Base-by-base conservation (phyloP, 2,113 vertebrate genomes). In the Pseudonaja textilis region DNA sequence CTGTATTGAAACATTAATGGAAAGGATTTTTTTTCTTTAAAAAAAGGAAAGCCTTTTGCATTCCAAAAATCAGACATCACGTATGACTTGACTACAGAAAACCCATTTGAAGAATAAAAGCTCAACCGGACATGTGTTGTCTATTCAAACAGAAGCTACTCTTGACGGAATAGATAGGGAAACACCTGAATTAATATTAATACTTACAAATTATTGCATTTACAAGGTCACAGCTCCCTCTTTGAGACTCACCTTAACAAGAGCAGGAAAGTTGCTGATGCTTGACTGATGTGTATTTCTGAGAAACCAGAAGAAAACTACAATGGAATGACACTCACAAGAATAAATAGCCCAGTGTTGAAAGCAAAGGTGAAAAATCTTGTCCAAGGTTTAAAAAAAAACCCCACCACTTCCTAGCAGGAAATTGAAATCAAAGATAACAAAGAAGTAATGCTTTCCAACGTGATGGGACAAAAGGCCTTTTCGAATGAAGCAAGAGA, bases 151-250 rank as follows among this genome's bases (percentile, higher is more conserved):
- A 61, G 22, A 57, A 54, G 69, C 5, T 8, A 88, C 23, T 7
- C 3, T 50, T 52, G 59, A 55, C 8, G 74, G 50, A 25, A 91
- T 2, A 20, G 91, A 45, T 47, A 20, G 90, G 85, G 12, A 6
- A 89, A 1, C 29, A 69, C 10, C 42, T 88, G 57, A 91, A 94
- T 93, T 87, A 90, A 93, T 69, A 81, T 54, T 87, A 42, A 34
- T 89, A 55, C 87, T 90, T 90, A 87, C 57, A 89, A 92, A 92
- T 87, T 39, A 89, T 81, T 91, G 74, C 42, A 55, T 81, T 61
- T 89, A 22, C 88, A 89, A 92, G 88, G 89, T 90, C 42, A 25
- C 29, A 81, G 12, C 54, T 81, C 54, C 42, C 22, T 64, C 45
- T 85, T 91, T 85, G 85, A 69, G 54, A 16, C 39, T 85, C 85